phyloP scores from a whole-genome alignment of 1,140 invertebrate genomes.

The Pissodes strobi region DNA sequence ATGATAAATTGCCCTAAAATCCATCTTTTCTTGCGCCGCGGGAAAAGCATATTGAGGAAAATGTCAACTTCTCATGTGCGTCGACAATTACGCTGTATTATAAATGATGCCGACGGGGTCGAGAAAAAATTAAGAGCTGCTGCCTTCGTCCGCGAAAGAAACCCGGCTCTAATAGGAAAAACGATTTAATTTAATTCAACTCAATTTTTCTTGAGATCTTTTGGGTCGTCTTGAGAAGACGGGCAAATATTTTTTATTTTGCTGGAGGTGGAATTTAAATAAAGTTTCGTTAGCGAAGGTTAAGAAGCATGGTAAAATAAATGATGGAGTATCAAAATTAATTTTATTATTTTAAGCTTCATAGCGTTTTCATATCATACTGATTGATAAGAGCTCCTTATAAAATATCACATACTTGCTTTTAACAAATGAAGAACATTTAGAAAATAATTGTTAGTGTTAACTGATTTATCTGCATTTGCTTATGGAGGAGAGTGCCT shows the following conservation, averaged over 20 bases:
- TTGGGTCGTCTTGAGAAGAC: conserved; percentile 2
- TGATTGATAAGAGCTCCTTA: too few relatives aligned
- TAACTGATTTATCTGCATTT: too few relatives aligned
- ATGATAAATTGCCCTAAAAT: conserved; percentile 32
- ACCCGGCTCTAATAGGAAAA: background rate
- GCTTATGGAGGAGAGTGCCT: too few relatives aligned
- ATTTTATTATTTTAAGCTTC: too few relatives aligned
- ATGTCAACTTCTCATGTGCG: conserved; percentile 34
- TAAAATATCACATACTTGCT: too few relatives aligned
- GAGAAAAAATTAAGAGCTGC: conserved; percentile 27
- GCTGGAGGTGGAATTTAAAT: background rate
- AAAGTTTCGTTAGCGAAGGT: background rate
- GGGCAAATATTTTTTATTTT: background rate
- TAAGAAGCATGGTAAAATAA: too few relatives aligned
- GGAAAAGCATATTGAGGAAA: conserved; percentile 34
- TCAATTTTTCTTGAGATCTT: conserved; percentile 18
- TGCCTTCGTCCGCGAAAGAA: conserved; percentile 15
- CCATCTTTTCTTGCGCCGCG: conserved; percentile 28
- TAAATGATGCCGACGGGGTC: conserved; percentile 20
- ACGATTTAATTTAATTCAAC: conserved; percentile 19
- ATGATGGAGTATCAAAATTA: too few relatives aligned
- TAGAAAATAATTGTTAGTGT: too few relatives aligned
- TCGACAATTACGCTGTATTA: conserved; percentile 32
- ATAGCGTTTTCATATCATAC: too few relatives aligned
- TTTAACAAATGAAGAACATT: too few relatives aligned